Evolutionary conservation across 2,888 invertebrate species (phyloP), one percentile per base, ranked within the genome.

Genomic region (Drosophila fulvimacula): DNA sequence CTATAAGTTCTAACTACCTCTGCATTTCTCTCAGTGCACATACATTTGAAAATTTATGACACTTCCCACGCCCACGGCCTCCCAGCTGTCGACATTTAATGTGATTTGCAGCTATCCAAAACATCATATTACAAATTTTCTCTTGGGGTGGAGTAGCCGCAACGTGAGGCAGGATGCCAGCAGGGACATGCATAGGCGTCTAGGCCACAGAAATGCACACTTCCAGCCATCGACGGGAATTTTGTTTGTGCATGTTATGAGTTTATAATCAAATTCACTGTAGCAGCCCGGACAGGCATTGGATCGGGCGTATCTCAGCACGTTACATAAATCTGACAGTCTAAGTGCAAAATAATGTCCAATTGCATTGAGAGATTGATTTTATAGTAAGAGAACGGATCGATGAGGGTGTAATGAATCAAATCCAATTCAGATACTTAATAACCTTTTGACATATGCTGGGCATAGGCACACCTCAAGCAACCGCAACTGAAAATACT

Each of bases 221-320:
- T 65, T 7, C 52, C 58, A 64, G n/a, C 58, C 49, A 62, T 51
- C 46, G 51, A 58, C 65, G 62, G 60, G 17, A 49, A 34, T 46
- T 27, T 27, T 36, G n/a, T 17, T 19, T 7, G 19, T 36, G 39
- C 39, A 44, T 52, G 38, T n/a, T 53, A 41, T 21, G 11, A 44
- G 15, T 63, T 60, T 72, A 72, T 68, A 55, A 67, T 80, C 75
- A 68, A 84, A 82, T 82, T 79, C 39, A 58, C 53, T 65, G 62
- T 17, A 52, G 74, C 59, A 48, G 39, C 52, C 51, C 30, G 9
- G 44, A 24, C 46, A n/a, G 44, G 53, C 57, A 56, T 36, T 39
- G 56, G 66, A 38, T 44, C 55, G 59, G 67, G 59, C 65, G 77
- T 63, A 59, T 64, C 66, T 60, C 51, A 57, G 55, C 67, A 58